phyloP scores from a whole-genome alignment of 1,140 invertebrate genomes.

The Megalopta genalis region DNA sequence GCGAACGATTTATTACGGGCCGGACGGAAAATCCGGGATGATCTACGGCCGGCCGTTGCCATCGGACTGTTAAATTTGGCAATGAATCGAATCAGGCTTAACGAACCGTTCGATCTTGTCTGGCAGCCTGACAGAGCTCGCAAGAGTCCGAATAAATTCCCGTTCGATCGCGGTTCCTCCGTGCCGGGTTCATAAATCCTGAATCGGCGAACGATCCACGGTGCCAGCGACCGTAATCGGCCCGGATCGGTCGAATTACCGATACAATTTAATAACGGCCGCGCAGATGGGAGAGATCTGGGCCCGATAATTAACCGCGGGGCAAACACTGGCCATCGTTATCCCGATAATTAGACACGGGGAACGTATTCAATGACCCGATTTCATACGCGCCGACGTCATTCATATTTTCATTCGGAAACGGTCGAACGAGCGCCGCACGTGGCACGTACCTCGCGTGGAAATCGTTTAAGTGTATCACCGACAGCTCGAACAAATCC shows the following conservation, averaged over 20 bases:
- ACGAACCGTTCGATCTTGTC: too few relatives aligned
- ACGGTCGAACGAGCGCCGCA: not conserved
- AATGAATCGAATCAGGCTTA: too few relatives aligned
- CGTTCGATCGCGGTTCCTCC: too few relatives aligned
- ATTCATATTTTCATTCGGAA: not conserved
- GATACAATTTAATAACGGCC: not conserved
- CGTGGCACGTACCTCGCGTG: slow-evolving; percentile 84
- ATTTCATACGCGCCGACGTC: not conserved
- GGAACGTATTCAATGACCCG: slow-evolving; percentile 5
- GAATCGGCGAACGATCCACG: too few relatives aligned
- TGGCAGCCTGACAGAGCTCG: too few relatives aligned
- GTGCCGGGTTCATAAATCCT: too few relatives aligned
- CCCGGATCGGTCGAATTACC: not conserved
- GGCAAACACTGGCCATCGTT: not conserved
- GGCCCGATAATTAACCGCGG: not conserved
- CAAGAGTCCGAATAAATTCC: too few relatives aligned
- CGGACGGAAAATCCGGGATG: too few relatives aligned
- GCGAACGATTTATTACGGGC: too few relatives aligned
- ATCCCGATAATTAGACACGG: slow-evolving; percentile 5
- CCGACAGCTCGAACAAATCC: slow-evolving; percentile 84
- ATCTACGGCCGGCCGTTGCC: too few relatives aligned
- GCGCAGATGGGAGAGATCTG: not conserved
- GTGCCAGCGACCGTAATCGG: too few relatives aligned
- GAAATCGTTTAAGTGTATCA: slow-evolving; percentile 91
- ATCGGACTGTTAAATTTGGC: too few relatives aligned